Conservation (phyloP, 2,888 invertebrate genomes). For the Microchrysa polita region DNA sequence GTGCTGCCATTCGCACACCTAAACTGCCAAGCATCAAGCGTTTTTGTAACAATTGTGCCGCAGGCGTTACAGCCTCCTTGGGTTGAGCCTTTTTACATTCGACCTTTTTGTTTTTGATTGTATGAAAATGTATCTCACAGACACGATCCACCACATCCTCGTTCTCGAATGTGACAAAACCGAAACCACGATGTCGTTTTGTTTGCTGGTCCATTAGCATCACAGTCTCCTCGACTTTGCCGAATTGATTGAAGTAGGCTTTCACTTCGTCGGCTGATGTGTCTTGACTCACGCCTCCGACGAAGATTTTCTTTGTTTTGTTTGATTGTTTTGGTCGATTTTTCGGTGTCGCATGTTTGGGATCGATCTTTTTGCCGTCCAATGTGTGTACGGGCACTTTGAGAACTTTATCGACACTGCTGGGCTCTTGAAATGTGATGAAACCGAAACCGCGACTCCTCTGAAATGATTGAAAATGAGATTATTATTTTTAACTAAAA, state of each 20-base stretch:
- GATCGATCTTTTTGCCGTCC: slow-evolving; percentile 94
- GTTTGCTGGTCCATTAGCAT: slow-evolving; percentile 96
- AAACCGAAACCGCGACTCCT: slow-evolving; percentile 93
- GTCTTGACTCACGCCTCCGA: slow-evolving; percentile 91
- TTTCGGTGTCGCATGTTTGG: slow-evolving; percentile 92
- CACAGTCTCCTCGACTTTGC: slow-evolving; percentile 89
- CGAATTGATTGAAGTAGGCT: slow-evolving; percentile 89
- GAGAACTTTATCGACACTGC: slow-evolving; percentile 89
- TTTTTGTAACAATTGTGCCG: slow-evolving; percentile 74
- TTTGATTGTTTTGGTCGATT: slow-evolving; percentile 86
- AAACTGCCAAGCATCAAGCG: slow-evolving; percentile 77
- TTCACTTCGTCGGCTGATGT: slow-evolving; percentile 91
- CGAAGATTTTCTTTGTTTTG: slow-evolving; percentile 92
- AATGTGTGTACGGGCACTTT: slow-evolving; percentile 90
- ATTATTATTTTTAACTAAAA: too few species aligned
- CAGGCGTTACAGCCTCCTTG: slow-evolving; percentile 84
- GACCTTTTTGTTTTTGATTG: slow-evolving; percentile 89
- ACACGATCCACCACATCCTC: slow-evolving; percentile 92
- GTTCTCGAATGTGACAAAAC: slow-evolving; percentile 90
- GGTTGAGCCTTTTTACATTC: slow-evolving; percentile 94
- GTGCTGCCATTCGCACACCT: slow-evolving; percentile 73
- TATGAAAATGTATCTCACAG: slow-evolving; percentile 94
- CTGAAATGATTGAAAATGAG: slow-evolving; percentile 69
- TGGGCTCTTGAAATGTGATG: slow-evolving; percentile 91
- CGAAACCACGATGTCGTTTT: slow-evolving; percentile 89